Evolutionary conservation across 2,888 invertebrate species (phyloP), one percentile per base, ranked within the genome.

Genomic region (Carpatolechia fugitivella): DNA sequence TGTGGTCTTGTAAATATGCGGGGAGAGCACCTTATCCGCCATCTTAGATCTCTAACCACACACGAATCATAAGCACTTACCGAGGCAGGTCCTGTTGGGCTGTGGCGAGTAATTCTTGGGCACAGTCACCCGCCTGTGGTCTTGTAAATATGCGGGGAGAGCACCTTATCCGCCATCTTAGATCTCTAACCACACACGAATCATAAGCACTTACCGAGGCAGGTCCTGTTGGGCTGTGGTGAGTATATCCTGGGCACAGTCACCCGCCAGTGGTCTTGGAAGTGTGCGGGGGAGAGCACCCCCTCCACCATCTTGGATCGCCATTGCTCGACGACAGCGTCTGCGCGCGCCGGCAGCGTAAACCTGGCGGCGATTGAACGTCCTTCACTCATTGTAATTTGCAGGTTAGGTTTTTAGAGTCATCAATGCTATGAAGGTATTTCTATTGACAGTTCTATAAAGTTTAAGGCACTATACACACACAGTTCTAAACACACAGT

Each of bases 241-340:
- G 93, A 93, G 76, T 94, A 95, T 65, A 95, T 92, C 76, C 92
- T 91, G 16, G 95, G 95, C 46, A 95, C 95, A 75, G 93, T 94
- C 49, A 92, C 86, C 50, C 93, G 85, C 95, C 95, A 95, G 68
- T 94, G 93, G 60, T 94, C 93, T 66, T 93, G 92, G 68, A 95
- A 94, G 74, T 94, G 92, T 2, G 91, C 78, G 8, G 90, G 86
- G 0, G 92, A 84, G n/a, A 94, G 81, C 20, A 90, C 81, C 30
- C 92, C 91, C 57, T 91, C 91, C 71, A 92, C 91, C 80, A 93
- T 91, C 69, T 92, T 92, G 57, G 76, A 60, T 69, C 92, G 88
- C 95, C 94, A 95, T 64, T 82, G 67, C 64, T 86, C 89, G 64
- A 89, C 78, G 6, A 85, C 76, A 2, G 81, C 85, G 52, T 86